These are phyloP conservation scores for Umimayanthus chanpuru DNA, from an alignment of 92 coral and sea anemone genomes.

Conservation along the genomic window DNA sequence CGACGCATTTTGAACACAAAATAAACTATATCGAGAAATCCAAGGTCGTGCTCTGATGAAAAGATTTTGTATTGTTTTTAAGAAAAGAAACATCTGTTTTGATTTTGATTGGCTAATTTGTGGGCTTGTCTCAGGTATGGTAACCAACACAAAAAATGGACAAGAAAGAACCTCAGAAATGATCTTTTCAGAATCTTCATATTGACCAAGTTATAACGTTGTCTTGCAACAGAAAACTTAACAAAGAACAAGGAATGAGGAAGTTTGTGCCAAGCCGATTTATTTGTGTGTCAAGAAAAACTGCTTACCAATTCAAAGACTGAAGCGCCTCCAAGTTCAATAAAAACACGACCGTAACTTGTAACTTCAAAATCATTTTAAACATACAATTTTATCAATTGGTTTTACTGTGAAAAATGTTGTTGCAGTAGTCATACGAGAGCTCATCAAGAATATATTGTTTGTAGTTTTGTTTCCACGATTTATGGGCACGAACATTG, in stretches of 20 bases:
- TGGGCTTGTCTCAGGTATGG: too few relatives aligned
- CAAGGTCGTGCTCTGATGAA: too few relatives aligned
- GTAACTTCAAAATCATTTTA: too few relatives aligned
- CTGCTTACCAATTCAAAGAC: background rate
- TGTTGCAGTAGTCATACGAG: background rate
- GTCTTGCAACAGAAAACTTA: background rate
- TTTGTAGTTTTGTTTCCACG: background rate
- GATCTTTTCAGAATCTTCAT: background rate
- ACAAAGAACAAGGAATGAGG: background rate
- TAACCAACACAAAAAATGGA: too few relatives aligned
- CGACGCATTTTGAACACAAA: too few relatives aligned
- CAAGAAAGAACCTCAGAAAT: too few relatives aligned
- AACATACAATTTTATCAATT: too few relatives aligned
- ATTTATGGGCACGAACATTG: background rate
- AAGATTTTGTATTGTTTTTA: too few relatives aligned
- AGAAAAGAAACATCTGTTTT: too few relatives aligned
- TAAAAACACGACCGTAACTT: background rate
- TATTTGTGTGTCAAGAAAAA: background rate
- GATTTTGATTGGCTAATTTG: too few relatives aligned
- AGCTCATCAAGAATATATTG: background rate
- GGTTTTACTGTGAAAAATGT: background rate
- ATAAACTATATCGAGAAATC: too few relatives aligned
- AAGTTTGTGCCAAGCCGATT: background rate
- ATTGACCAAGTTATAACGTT: too few relatives aligned
- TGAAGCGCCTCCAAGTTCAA: background rate